Conservation (phyloP, 2,888 invertebrate genomes). For the Theretra japonica region DNA sequence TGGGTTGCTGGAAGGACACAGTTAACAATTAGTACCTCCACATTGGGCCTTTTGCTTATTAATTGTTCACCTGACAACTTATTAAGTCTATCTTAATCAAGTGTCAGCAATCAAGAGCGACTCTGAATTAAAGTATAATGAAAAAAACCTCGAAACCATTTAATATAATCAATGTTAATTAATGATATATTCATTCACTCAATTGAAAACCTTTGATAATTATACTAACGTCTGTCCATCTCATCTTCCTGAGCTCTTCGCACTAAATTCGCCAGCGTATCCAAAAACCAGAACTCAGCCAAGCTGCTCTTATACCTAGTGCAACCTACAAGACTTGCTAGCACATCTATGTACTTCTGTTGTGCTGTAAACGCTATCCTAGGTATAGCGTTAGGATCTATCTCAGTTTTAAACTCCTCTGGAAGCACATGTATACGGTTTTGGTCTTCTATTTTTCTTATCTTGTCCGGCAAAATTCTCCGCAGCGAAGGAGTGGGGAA, state of each 20-base stretch:
- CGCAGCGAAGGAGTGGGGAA: conserved; percentile 73
- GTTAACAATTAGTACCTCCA: too few species aligned
- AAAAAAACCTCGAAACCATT: too few species aligned
- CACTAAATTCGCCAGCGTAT: conserved; percentile 74
- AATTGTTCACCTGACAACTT: too few species aligned
- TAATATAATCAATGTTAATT: background rate
- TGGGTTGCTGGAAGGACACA: conserved; percentile 63
- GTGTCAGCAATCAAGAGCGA: too few species aligned
- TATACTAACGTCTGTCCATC: conserved; percentile 61
- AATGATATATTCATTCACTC: background rate
- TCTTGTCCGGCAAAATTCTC: conserved; percentile 59
- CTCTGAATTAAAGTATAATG: too few species aligned
- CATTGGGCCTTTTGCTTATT: too few species aligned
- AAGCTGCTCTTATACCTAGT: conserved; percentile 67
- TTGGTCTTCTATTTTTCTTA: conserved; percentile 59
- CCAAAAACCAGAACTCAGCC: conserved; percentile 82
- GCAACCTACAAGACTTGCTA: conserved; percentile 72
- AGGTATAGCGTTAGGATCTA: conserved; percentile 67
- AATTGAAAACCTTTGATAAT: background rate
- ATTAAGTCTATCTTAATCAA: too few species aligned
- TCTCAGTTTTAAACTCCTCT: conserved; percentile 58
- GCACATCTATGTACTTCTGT: conserved; percentile 69
- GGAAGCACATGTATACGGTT: conserved; percentile 72
- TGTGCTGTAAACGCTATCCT: conserved; percentile 62
- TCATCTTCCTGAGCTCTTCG: conserved; percentile 71